Base-by-base conservation (phyloP, 2,888 invertebrate species). In the Drosophila seclusa region DNA sequence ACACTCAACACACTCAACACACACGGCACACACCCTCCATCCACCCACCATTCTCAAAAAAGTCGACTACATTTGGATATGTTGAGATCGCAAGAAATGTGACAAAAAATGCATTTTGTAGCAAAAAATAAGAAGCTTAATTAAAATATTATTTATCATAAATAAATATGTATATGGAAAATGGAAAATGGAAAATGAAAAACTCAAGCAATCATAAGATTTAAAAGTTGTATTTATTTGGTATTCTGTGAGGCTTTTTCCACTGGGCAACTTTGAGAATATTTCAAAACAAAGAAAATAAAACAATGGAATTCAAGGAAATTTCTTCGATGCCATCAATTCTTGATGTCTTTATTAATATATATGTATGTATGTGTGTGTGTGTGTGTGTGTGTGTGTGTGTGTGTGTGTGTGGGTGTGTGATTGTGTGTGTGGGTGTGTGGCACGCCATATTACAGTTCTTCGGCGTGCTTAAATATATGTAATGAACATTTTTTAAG, bases 311-410 rank as follows among this genome's bases (percentile, higher is more conserved):
- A 42, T 21, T 42, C 21, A 1, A 45, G 4, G 21, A 7, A 31
- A 31, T n/a, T 29, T 29, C 18, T n/a, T 73, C 73, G 76, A 78
- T 78, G 61, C 83, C 84, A 87, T 84, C 82, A 87, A 84, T 87
- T 87, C 53, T 72, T 80, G 71, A 84, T 84, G 87, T 80, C 78
- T 73, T 80, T 84, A 84, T 80, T 82, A 82, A 84, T 87, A 82
- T 73, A 73, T 71, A 73, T 82, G 70, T 60, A 21, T 13, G 2
- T 13, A 16, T 34, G 29, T 42, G 21, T 53, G 34, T 36, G 29
- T 38, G 24, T 42, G 34, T 36, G 38, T 57, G 42, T 38, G 57
- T 42, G 18, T 63, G 31, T 29, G 48, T n/a, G 29, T 52, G 68
- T 52, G n/a, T 53, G 52, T 49, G 0, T 42, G 27, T 49, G 34